Evolutionary conservation across 2,888 invertebrate species (phyloP).

Genomic region (Aromia moschata): DNA sequence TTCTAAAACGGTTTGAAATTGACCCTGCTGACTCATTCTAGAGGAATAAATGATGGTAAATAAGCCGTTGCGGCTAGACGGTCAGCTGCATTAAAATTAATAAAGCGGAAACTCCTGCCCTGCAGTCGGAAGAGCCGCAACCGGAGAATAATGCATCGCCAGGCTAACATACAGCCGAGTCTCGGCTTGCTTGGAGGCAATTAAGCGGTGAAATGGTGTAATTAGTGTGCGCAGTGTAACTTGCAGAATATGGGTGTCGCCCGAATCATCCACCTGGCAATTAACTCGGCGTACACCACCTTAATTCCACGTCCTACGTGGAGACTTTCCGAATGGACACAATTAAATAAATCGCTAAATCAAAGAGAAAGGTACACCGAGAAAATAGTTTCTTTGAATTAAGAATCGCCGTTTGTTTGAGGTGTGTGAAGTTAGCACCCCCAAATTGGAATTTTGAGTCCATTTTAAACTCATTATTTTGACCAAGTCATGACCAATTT

Average conservation of each 20-base stretch:
- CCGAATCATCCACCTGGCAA: constrained; percentile 34
- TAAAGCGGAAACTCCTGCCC: not conserved
- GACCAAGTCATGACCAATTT: too few relatives aligned
- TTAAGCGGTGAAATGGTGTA: constrained; percentile 43
- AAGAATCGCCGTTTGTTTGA: too few relatives aligned
- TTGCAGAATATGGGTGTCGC: constrained; percentile 33
- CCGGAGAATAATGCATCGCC: constrained; percentile 25
- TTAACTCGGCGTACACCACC: too few relatives aligned
- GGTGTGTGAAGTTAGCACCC: too few relatives aligned
- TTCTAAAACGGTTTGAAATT: too few relatives aligned
- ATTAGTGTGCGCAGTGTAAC: constrained; percentile 38
- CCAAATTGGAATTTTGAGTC: too few relatives aligned
- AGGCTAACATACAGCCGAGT: constrained; percentile 24
- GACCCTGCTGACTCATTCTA: too few relatives aligned
- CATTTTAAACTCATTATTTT: too few relatives aligned
- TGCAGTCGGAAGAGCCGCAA: not conserved
- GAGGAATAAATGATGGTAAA: too few relatives aligned
- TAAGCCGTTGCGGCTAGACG: not conserved
- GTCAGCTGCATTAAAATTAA: constrained; percentile 5
- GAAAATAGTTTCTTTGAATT: too few relatives aligned
- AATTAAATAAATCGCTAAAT: constrained; percentile 11
- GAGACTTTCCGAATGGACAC: constrained; percentile 2
- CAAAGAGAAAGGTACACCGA: too few relatives aligned
- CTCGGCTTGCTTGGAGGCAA: constrained; percentile 43
- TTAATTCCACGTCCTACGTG: constrained; percentile 29